Percentiles rank a stretch among this genome's conserved stretches.
phyloP scores from a whole-genome alignment of 2,888 invertebrate species.

The Eristalis pertinax region DNA sequence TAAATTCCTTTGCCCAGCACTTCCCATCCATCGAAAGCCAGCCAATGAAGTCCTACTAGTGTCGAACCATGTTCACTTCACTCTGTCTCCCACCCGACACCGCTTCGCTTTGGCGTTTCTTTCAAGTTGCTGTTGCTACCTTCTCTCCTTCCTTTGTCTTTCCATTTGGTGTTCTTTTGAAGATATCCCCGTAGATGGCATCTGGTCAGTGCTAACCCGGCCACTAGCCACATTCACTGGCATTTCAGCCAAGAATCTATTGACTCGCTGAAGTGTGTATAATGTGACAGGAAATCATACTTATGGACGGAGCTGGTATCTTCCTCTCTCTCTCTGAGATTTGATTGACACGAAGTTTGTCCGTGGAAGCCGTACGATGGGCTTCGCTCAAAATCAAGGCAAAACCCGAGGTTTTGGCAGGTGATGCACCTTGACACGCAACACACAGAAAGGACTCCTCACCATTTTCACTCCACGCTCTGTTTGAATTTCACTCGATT shows the following conservation, averaged over 20 bases:
- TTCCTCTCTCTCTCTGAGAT: not conserved
- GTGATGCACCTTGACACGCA: not conserved
- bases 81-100: not conserved
- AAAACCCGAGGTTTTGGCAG: not conserved
- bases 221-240: not conserved
- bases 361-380: not conserved
- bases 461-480: not conserved
- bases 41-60: not conserved
- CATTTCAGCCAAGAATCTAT: not conserved
- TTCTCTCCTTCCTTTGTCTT: not conserved
- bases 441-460: not conserved
- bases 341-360: not conserved
- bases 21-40: not conserved
- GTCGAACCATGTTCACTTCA: not conserved
- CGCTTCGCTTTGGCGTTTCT: not conserved
- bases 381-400: not conserved
- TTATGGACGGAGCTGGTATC: conserved; percentile 40
- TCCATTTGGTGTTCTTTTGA: not conserved
- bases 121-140: not conserved
- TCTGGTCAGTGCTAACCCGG: not conserved
- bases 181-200: not conserved
- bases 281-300: conserved; percentile 62
- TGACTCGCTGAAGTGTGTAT: conserved; percentile 39
- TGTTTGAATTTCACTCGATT: not conserved
- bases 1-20: not conserved